phyloP scores from a whole-genome alignment of 2,113 vertebrate species.

The Mesoclemmys tuberculata region DNA sequence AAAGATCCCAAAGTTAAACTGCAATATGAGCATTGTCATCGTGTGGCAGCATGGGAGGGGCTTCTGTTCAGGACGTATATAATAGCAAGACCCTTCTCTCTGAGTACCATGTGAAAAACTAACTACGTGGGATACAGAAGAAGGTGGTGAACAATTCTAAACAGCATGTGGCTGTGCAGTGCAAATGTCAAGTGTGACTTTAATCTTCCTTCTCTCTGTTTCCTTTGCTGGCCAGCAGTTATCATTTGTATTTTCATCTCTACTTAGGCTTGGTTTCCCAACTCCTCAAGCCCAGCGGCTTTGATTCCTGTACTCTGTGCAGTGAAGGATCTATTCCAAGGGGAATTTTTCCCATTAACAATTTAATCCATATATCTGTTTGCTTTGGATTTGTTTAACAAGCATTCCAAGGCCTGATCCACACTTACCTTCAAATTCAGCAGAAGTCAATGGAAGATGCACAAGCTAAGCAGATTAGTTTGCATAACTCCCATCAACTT shows the following conservation, averaged over 20 bases:
- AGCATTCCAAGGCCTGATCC: not conserved
- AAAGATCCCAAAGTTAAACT: not conserved
- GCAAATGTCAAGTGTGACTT: not conserved
- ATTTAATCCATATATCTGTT: not conserved
- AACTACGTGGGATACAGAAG: not conserved
- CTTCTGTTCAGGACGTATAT: not conserved
- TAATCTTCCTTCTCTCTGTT: not conserved
- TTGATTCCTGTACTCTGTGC: not conserved
- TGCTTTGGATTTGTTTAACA: not conserved
- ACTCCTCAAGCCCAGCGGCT: not conserved
- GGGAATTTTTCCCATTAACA: not conserved
- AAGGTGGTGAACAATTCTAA: not conserved
- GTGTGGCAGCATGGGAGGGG: no score
- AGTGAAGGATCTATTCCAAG: not conserved
- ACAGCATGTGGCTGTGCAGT: not conserved
- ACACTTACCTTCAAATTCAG: no score
- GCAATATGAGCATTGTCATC: not conserved
- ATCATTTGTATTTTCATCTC: not conserved
- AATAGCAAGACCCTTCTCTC: not conserved
- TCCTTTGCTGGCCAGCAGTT: not conserved
- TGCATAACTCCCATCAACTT: no score
- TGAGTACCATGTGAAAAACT: not conserved
- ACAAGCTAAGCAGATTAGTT: no score
- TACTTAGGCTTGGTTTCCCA: not conserved
- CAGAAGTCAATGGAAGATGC: no score